Conservation (phyloP, 2,113 vertebrate species). For the Nycticebus coucang region DNA sequence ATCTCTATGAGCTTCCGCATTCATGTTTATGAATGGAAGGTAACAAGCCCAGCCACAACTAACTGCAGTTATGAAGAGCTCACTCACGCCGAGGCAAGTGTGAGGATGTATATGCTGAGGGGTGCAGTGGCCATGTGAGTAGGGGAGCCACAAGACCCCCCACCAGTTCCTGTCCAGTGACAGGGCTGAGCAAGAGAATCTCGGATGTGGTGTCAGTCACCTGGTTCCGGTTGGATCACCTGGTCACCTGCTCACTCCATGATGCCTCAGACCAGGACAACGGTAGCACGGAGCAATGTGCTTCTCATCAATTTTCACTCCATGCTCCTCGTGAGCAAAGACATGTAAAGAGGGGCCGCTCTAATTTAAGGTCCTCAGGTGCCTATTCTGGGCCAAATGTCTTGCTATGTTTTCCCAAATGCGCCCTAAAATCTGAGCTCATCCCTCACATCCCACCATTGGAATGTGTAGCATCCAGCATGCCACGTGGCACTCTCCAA, state of each 20-base stretch:
- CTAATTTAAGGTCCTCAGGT: background rate
- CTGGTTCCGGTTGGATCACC: background rate
- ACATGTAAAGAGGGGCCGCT: background rate
- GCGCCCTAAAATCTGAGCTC: background rate
- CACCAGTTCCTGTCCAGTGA: fast-evolving
- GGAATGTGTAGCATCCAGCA: background rate
- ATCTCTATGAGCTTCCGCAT: background rate
- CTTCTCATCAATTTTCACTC: background rate
- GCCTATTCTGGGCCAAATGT: background rate
- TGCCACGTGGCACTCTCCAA: background rate
- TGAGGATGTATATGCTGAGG: background rate
- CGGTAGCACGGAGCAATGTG: background rate
- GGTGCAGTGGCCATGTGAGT: background rate
- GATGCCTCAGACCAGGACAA: background rate
- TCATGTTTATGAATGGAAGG: background rate
- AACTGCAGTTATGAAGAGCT: background rate
- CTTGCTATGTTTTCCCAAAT: slow-evolving; percentile 23
- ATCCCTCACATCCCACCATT: background rate
- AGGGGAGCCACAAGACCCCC: background rate
- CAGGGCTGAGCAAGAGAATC: background rate
- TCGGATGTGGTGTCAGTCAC: too few species aligned
- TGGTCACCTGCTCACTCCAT: background rate
- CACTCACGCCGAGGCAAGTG: background rate
- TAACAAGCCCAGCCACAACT: background rate
- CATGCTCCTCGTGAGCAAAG: background rate